Evolutionary conservation across 2,888 invertebrate species (phyloP).

Genomic region (Mesorhabditis spiculigera): DNA sequence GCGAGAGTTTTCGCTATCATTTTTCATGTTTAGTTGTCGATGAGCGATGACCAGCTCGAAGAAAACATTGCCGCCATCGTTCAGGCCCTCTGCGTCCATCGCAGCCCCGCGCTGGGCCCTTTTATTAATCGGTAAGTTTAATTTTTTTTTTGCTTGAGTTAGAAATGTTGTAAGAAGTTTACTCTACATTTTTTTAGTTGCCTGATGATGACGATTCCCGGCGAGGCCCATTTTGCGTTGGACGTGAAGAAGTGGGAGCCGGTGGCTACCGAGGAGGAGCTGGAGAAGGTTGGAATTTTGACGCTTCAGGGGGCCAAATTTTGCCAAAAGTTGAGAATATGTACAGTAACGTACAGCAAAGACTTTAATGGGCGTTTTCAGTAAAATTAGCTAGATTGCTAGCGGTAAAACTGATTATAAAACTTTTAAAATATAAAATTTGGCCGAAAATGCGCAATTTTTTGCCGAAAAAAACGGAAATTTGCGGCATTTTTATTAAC

Average conservation of each 20-base stretch:
- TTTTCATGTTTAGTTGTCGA: slow-evolving; percentile 36
- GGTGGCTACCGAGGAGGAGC: slow-evolving; percentile 50
- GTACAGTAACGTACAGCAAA: too few species aligned
- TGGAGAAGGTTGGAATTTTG: slow-evolving; percentile 39
- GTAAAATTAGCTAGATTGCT: too few species aligned
- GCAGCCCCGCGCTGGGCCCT: slow-evolving; percentile 53
- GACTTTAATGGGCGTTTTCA: too few species aligned
- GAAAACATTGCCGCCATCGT: slow-evolving; percentile 48
- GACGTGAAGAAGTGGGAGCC: slow-evolving; percentile 48
- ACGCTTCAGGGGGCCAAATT: too few species aligned
- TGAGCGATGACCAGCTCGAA: slow-evolving; percentile 51
- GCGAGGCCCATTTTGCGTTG: slow-evolving; percentile 42
- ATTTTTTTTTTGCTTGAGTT: not conserved
- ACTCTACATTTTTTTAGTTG: slow-evolving; percentile 22
- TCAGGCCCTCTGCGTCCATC: slow-evolving; percentile 43
- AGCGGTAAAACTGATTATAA: too few species aligned
- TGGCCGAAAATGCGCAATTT: too few species aligned
- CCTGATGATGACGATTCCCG: slow-evolving; percentile 45
- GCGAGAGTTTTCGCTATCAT: not conserved
- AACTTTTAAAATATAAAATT: too few species aligned
- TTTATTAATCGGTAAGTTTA: slow-evolving; percentile 47
- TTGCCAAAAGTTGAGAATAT: too few species aligned
- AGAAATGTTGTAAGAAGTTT: not conserved
- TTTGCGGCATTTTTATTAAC: too few species aligned
- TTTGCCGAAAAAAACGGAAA: too few species aligned